These are phyloP conservation scores for Hirundichthys speculiger DNA, from an alignment of 2,113 vertebrate genomes.

Conservation along the genomic window DNA sequence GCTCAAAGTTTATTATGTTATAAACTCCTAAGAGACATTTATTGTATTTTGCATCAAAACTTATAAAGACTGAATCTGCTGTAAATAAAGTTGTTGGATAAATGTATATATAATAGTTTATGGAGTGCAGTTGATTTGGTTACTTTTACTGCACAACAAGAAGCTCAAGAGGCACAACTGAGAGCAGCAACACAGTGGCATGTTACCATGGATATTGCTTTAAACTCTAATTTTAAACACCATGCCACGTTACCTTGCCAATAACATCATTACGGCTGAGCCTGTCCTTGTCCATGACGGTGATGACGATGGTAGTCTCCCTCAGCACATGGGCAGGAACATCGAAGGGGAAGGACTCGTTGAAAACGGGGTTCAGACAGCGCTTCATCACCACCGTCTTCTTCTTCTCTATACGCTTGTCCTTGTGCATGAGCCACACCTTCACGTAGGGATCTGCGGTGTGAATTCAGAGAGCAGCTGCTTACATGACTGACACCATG, in stretches of 20 bases:
- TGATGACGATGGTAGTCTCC: slow-evolving; percentile 98
- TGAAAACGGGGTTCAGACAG: slow-evolving; percentile 97
- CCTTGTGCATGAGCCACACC: slow-evolving; percentile 99
- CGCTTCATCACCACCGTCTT: slow-evolving; percentile 97
- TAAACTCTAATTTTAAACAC: no score
- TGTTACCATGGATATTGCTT: no score
- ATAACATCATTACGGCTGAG: slow-evolving; percentile 98
- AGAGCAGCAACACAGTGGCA: no score
- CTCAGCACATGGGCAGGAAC: slow-evolving; percentile 96
- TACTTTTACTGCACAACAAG: no score
- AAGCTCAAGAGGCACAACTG: no score
- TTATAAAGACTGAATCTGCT: no score
- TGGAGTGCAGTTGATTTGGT: no score
- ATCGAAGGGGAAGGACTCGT: slow-evolving; percentile 97
- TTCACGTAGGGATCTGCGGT: slow-evolving; percentile 95
- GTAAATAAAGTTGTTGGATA: no score
- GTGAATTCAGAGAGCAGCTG: slow-evolving; percentile 18
- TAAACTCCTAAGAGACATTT: no score
- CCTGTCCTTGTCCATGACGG: slow-evolving; percentile 98
- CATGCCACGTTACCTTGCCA: slow-evolving; percentile 87
- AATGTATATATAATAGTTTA: no score
- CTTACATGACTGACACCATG: slow-evolving; percentile 28
- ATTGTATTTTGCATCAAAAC: no score
- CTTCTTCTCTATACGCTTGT: slow-evolving; percentile 98
- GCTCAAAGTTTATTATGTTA: no score